A percentile compares a stretch with the other conserved stretches of the same genome.
These are phyloP conservation scores for Spongilla lacustris DNA, from an alignment of 37 sponge, comb jelly and placozoan species.

Conservation along the genomic window DNA sequence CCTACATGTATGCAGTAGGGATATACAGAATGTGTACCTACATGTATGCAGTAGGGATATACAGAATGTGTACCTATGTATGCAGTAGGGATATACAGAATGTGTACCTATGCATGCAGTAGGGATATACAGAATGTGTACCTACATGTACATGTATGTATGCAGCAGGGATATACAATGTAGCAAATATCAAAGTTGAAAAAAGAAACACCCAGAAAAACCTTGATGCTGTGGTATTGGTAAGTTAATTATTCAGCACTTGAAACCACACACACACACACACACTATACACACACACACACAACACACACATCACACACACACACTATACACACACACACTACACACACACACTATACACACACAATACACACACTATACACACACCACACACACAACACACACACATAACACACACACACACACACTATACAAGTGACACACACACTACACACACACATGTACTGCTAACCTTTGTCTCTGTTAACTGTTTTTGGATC, in stretches of 20 bases:
- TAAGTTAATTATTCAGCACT: neutral
- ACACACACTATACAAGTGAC: neutral
- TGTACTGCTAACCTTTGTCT: constrained; percentile 24
- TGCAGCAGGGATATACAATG: too few relatives aligned
- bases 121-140: neutral
- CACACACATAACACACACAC: neutral
- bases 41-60: neutral
- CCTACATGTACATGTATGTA: too few relatives aligned
- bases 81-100: too few relatives aligned
- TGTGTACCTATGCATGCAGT: neutral
- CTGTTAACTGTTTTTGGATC: constrained; percentile 17
- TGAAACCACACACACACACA: neutral
- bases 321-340: too few relatives aligned
- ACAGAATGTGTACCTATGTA: neutral
- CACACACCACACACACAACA: neutral
- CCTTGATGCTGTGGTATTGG: too few relatives aligned
- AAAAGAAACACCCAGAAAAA: too few relatives aligned
- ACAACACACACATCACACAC: too few relatives aligned
- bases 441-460: neutral
- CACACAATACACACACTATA: neutral
- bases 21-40: too few relatives aligned
- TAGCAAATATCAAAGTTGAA: too few relatives aligned
- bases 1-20: too few relatives aligned
- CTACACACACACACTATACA: too few relatives aligned
- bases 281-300: neutral